Percentiles rank a stretch among this genome's conserved stretches.
Conservation (phyloP, 2,797 vertebrate genomes). For the Mastacembelus armatus region DNA sequence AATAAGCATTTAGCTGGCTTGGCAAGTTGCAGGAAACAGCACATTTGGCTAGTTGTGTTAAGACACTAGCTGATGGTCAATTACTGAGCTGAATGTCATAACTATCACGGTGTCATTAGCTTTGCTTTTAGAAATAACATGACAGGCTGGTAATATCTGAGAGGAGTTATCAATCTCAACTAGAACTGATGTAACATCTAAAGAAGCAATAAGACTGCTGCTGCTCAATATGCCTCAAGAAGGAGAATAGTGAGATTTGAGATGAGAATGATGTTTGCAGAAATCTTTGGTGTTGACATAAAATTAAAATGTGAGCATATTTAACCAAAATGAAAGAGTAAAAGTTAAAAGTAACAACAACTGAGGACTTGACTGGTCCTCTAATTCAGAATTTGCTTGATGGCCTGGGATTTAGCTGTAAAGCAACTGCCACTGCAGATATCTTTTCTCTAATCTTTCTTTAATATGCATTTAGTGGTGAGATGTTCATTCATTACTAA, state of each 20-base stretch:
- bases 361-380: not conserved
- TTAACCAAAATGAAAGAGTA: not conserved
- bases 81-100: slow-evolving; percentile 59
- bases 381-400: slow-evolving; percentile 6
- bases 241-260: not conserved
- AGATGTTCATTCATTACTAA: slow-evolving; percentile 43
- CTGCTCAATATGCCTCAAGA: slow-evolving; percentile 1
- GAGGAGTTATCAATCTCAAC: too few species aligned
- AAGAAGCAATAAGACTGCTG: slow-evolving; percentile 8
- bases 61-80: slow-evolving; percentile 51
- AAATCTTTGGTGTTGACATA: not conserved
- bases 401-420: not conserved
- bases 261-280: not conserved
- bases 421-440: slow-evolving; percentile 14
- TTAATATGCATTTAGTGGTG: slow-evolving; percentile 20
- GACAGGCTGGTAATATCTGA: too few species aligned
- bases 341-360: not conserved
- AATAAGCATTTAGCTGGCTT: slow-evolving; percentile 64
- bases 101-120: slow-evolving; percentile 32
- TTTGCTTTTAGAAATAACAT: slow-evolving; percentile 34
- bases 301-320: slow-evolving; percentile 9
- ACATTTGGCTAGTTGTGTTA: slow-evolving; percentile 53
- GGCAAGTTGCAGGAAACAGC: slow-evolving; percentile 65
- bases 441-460: slow-evolving; percentile 10
- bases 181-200: not conserved